phyloP scores from a whole-genome alignment of 2,888 invertebrate species.

The Eretmocerus hayati region DNA sequence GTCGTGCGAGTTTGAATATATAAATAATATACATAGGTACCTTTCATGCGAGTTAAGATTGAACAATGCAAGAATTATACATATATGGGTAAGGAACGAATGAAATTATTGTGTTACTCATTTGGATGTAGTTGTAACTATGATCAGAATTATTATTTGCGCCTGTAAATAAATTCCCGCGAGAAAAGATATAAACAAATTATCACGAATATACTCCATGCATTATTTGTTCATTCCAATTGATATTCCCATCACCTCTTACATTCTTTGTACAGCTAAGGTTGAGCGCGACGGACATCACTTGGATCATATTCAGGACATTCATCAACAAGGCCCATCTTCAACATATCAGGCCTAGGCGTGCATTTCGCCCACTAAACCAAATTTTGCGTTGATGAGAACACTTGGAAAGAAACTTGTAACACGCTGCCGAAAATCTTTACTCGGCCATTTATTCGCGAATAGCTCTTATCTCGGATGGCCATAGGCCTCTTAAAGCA shows the following conservation, averaged over 20 bases:
- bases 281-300: no score
- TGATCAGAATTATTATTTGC: constrained; percentile 39
- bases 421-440: no score
- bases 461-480: no score
- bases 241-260: not conserved
- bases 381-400: no score
- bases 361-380: no score
- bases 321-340: no score
- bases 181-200: constrained; percentile 46
- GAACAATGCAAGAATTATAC: constrained; percentile 33
- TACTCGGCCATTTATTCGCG: no score
- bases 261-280: not conserved
- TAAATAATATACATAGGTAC: constrained; percentile 37
- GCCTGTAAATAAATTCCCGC: constrained; percentile 46
- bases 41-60: constrained; percentile 26
- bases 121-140: no score
- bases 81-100: constrained; percentile 37
- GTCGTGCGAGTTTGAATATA: constrained; percentile 26
- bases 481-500: no score
- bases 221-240: constrained; percentile 10
- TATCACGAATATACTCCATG: constrained; percentile 38
- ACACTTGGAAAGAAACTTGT: no score
- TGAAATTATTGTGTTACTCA: constrained; percentile 29
- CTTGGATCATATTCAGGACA: no score
- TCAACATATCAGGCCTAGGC: no score